A percentile compares a stretch with the other conserved stretches of the same genome.
Conservation (phyloP, 1,140 invertebrate genomes). For the Philotrypesis tridentata region DNA sequence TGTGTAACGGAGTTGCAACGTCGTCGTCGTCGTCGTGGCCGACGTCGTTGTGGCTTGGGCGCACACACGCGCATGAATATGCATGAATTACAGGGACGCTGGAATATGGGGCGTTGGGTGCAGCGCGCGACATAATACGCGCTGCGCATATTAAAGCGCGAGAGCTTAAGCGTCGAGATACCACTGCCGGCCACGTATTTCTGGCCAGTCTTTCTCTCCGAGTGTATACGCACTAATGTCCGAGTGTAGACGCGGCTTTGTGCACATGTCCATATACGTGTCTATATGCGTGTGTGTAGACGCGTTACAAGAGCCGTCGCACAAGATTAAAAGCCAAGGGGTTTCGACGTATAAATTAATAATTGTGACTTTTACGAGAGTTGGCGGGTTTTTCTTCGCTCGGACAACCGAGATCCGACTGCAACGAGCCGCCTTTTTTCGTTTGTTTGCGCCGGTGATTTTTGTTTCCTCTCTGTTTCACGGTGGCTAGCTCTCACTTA, state of each 20-base stretch:
- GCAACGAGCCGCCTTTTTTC: too few relatives aligned
- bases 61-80: slow-evolving; percentile 30
- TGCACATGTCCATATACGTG: too few relatives aligned
- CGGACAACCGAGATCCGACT: too few relatives aligned
- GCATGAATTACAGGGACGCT: slow-evolving; percentile 27
- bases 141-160: slow-evolving; percentile 23
- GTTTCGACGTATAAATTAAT: not conserved
- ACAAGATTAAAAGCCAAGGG: not conserved
- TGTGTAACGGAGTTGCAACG: too few relatives aligned
- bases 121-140: slow-evolving; percentile 13
- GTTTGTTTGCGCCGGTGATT: not conserved
- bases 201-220: not conserved
- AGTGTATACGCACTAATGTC: too few relatives aligned
- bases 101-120: not conserved
- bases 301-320: not conserved
- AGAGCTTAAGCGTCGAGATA: too few relatives aligned
- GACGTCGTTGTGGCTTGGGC: not conserved
- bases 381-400: slow-evolving; percentile 3
- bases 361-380: not conserved
- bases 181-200: not conserved
- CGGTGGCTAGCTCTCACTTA: too few relatives aligned
- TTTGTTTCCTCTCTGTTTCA: not conserved
- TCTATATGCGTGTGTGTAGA: not conserved
- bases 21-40: not conserved
- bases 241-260: too few relatives aligned